Evolutionary conservation across 1,140 invertebrate genomes (phyloP), one percentile per base, ranked within the genome.

Genomic region (Nautilus pompilius): DNA sequence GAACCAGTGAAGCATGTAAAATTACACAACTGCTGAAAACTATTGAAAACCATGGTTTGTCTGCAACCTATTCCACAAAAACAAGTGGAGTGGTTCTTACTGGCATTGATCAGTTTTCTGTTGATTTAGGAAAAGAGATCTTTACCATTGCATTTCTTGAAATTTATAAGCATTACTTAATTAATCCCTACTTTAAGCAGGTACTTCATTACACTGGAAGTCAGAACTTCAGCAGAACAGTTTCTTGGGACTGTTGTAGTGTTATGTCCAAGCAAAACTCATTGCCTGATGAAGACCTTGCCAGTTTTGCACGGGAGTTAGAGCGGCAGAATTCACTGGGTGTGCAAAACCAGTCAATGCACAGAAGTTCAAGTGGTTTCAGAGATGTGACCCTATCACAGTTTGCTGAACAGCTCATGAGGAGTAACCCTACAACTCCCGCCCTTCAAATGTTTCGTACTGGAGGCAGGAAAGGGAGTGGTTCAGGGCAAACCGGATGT

Each of bases 331-430:
- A 32, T 30, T 57, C 55, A 17, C n/a, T 57, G 55, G 34, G 30
- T 34, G 55, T 33, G 13, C 55, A 34, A 29, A 57, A 57, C 13
- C 30, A 30, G 24, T 20, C 33, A 13, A 4, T 36, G 13, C 28
- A 36, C 17, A 5, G 28, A 57, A 36, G 55, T 20, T 33, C 8
- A 5, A 34, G 55, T 32, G 55, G 55, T 17, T 57, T 57, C 29
- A 28, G 55, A 15, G 55, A 57, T 36, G 29, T 36, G 10, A 57
- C 55, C n/a, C 55, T 53, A 15, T 53, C 49, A 5, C 49, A 67
- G 53, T 77, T 77, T 71, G 75, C 75, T 20, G 73, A 77, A 61
- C 70, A 77, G 60, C 53, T 77, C 32, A 75, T 75, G 68, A 73
- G 68, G 24, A 68, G 67, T 10, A 71, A 77, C 33, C 70, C 70